Percentiles rank a stretch among this genome's conserved stretches.
These are phyloP conservation scores for Plagiodera versicolora DNA, from an alignment of 2,888 invertebrate species.

Conservation along the genomic window DNA sequence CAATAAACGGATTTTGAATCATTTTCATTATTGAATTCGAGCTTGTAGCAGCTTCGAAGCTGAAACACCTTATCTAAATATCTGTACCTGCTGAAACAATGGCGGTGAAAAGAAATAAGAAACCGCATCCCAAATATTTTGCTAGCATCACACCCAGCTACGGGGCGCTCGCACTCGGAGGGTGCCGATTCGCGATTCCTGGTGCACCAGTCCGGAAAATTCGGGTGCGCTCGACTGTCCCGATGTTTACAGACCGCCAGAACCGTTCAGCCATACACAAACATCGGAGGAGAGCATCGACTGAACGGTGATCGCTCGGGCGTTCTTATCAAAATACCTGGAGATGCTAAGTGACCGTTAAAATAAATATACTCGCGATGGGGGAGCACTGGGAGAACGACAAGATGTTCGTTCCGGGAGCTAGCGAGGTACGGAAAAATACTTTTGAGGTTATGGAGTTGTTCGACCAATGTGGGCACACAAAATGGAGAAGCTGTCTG, in stretches of 20 bases:
- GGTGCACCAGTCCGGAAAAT: conserved; percentile 41
- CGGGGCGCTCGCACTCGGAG: neutral
- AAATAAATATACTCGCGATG: conserved; percentile 1
- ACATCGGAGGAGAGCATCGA: conserved; percentile 36
- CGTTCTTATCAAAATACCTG: conserved; percentile 16
- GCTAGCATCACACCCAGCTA: neutral
- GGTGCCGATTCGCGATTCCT: conserved; percentile 35
- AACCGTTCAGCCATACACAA: conserved; percentile 35
- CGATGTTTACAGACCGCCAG: conserved; percentile 37
- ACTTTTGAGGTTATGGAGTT: no score
- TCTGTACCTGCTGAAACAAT: neutral
- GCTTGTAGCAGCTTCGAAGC: no score
- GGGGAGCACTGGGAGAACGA: neutral
- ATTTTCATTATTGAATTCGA: no score
- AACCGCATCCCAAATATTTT: neutral
- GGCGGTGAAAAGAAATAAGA: neutral
- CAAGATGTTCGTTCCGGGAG: no score
- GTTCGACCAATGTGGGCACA: no score
- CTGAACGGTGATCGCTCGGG: conserved; percentile 19
- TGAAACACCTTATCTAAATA: neutral
- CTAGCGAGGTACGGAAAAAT: neutral
- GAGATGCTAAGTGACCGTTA: conserved; percentile 7
- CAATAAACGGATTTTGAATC: no score
- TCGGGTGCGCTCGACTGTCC: conserved; percentile 33
- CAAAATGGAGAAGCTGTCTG: no score